Base-by-base conservation (phyloP, 1,140 invertebrate species). In the Dendroctonus valens region DNA sequence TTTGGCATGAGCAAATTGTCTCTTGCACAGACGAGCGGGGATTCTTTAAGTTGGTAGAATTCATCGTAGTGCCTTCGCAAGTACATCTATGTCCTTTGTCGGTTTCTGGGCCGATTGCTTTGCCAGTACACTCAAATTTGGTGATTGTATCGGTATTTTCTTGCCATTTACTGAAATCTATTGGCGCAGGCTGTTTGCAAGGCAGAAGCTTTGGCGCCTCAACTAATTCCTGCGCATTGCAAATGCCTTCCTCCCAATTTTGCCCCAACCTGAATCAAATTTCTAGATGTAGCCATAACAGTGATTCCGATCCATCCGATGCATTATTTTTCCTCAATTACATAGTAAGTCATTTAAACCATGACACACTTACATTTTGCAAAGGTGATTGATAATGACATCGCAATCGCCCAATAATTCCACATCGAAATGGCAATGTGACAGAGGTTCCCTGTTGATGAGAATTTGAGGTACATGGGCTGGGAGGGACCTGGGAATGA, bases 371-470 rank as follows among this genome's bases (percentile, higher is more conserved):
- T 81, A 88, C 85, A 86, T 80, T 59, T 87, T 84, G 78, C 91
- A 94, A 14, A 96, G 77, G 73, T 94, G 90, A 79, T 91, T 89
- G 42, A 96, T 86, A 61, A 96, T 93, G 37, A 89, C 84, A 80
- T 97, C 94, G 75, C 92, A 93, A 79, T 96, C 92, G 44, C 94
- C 94, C 9, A 96, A 80, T 9, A 97, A 80, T 79, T 96, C 92
- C 59, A 97, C 89, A 80, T 97, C 94, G 79, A 96, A 96, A 70
- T 87, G 89, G 48, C 93, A 81, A 79, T 94, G 89, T 53, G 84
- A 85, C 37, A 96, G 79, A 40, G 90, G 87, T 80, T 96, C 93
- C 53, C 92, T 83, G 79, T 96, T 96, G 66, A 96, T 96, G 11
- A 89, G 80, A 78, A 96, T 92, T 78, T 96, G 93, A 57, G 93